These are phyloP conservation scores for Drosophila nigrodunni DNA, from an alignment of 1,140 invertebrate genomes.

Conservation along the genomic window DNA sequence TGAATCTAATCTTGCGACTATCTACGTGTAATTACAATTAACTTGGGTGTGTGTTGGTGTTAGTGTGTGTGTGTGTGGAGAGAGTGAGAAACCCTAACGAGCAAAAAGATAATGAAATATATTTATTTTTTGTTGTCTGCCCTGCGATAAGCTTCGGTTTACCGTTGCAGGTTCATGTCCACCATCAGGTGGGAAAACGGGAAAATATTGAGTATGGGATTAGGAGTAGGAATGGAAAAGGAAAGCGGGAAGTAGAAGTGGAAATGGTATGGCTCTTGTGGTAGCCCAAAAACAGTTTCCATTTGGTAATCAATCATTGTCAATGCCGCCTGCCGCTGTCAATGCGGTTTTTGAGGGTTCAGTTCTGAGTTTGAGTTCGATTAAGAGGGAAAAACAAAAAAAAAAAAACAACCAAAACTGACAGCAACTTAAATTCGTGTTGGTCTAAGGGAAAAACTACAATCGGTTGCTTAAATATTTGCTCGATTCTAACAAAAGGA, in stretches of 20 bases:
- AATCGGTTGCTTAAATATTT: constrained; percentile 16
- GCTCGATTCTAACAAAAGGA: constrained; percentile 33
- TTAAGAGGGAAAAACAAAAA: not conserved
- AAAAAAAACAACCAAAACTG: not conserved
- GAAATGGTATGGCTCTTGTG: constrained; percentile 44
- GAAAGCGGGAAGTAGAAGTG: too few relatives aligned
- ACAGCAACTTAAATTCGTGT: constrained; percentile 62
- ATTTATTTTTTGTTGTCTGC: constrained; percentile 48
- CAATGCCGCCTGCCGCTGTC: constrained; percentile 71
- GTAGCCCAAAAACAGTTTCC: constrained; percentile 70
- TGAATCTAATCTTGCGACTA: constrained; percentile 80
- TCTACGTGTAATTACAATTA: constrained; percentile 82
- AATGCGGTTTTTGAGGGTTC: constrained; percentile 60
- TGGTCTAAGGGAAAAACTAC: not conserved
- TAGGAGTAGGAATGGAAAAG: too few relatives aligned
- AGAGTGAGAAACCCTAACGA: constrained; percentile 54
- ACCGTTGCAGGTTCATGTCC: constrained; percentile 37
- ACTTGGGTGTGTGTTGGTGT: constrained; percentile 30
- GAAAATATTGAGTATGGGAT: constrained; percentile 19
- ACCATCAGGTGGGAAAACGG: constrained; percentile 35
- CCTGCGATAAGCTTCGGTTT: constrained; percentile 21
- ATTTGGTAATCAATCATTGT: constrained; percentile 83
- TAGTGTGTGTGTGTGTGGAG: constrained; percentile 6
- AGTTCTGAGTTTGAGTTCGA: not conserved
- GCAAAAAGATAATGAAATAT: constrained; percentile 81